These are phyloP conservation scores for Polyergus mexicanus DNA, from an alignment of 1,140 invertebrate genomes.

Conservation along the genomic window DNA sequence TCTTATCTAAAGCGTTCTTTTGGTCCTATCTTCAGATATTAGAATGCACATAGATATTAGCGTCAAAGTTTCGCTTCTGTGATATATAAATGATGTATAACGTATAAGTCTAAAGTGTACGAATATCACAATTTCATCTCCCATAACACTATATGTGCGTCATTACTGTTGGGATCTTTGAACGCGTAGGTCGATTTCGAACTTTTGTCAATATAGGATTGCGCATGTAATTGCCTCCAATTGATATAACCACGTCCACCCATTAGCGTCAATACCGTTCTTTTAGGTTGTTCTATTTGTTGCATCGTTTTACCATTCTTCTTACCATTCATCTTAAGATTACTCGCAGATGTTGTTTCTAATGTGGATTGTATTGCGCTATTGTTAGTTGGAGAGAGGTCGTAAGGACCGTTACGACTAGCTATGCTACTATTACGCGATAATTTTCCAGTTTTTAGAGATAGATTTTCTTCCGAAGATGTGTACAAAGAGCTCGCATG, in stretches of 20 bases:
- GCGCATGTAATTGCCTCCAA: conserved; percentile 89
- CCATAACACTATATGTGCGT: conserved; percentile 96
- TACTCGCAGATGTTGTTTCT: conserved; percentile 62
- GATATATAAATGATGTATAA: conserved; percentile 37
- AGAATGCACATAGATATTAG: conserved; percentile 10
- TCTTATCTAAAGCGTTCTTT: conserved; percentile 49
- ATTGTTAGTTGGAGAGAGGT: conserved; percentile 71
- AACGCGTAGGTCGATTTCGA: conserved; percentile 81
- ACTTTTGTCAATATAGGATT: conserved; percentile 79
- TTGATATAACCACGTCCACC: conserved; percentile 95
- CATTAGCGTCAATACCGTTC: conserved; percentile 94
- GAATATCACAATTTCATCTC: conserved; percentile 94
- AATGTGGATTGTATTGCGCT: conserved; percentile 62
- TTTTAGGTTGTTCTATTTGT: conserved; percentile 87
- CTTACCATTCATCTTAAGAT: conserved; percentile 77
- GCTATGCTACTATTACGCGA: conserved; percentile 91
- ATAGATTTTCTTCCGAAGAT: conserved; percentile 93
- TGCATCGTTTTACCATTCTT: conserved; percentile 80
- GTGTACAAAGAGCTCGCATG: conserved; percentile 93
- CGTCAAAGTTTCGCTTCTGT: conserved; percentile 50
- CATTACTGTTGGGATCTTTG: conserved; percentile 90
- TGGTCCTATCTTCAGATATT: conserved; percentile 65
- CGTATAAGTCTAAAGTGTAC: conserved; percentile 58
- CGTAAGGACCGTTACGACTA: conserved; percentile 88
- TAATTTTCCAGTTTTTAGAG: conserved; percentile 88